Percentiles rank a stretch among this genome's conserved stretches.
These are phyloP conservation scores for Mormyrus lacerda DNA, from an alignment of 2,113 vertebrate species.

Conservation along the genomic window DNA sequence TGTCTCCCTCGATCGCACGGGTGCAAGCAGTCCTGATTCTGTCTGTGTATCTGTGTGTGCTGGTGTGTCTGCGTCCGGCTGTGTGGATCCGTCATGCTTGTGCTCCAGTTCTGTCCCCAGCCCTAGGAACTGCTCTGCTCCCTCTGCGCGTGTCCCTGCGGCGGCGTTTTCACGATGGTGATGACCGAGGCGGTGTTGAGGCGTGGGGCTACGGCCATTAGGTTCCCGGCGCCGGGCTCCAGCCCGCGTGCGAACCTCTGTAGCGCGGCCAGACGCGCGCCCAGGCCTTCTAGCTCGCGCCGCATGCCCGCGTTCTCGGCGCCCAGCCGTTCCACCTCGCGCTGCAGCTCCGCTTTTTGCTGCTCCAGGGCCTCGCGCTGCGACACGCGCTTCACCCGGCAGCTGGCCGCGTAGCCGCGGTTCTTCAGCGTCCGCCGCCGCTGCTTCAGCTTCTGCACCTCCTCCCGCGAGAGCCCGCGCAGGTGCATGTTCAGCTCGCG, in stretches of 20 bases:
- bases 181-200: conserved; percentile 84
- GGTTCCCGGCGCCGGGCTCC: conserved; percentile 69
- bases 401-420: conserved; percentile 93
- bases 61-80: not conserved
- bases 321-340: conserved; percentile 92
- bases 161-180: conserved; percentile 86
- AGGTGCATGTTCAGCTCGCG: conserved; percentile 95
- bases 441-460: conserved; percentile 96
- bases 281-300: conserved; percentile 91
- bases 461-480: conserved; percentile 88
- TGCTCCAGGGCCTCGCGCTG: conserved; percentile 98
- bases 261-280: conserved; percentile 88
- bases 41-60: conserved; percentile 10
- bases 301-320: conserved; percentile 95
- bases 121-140: conserved; percentile 63
- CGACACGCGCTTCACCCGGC: conserved; percentile 89
- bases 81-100: not conserved
- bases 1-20: not conserved
- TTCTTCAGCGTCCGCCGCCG: conserved; percentile 92
- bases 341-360: conserved; percentile 92
- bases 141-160: conserved; percentile 61
- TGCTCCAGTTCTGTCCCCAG: conserved; percentile 17
- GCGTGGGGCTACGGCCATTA: conserved; percentile 77
- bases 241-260: conserved; percentile 92
- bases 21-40: not conserved